These are phyloP conservation scores for Procambarus clarkii DNA, from an alignment of 1,140 invertebrate species.

Conservation along the genomic window DNA sequence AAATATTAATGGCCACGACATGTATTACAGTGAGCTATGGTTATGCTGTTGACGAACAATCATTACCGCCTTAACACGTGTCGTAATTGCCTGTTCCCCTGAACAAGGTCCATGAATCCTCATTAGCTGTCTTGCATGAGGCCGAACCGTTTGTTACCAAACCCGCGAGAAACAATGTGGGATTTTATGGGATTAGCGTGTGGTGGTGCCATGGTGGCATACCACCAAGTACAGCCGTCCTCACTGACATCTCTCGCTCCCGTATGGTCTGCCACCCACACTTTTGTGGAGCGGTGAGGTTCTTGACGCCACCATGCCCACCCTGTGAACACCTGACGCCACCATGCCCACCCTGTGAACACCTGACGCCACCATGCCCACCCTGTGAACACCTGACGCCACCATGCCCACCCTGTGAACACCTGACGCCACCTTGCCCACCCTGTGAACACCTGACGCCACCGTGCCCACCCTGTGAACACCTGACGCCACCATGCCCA, in stretches of 20 bases:
- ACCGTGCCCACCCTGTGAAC: no score
- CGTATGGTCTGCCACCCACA: no score
- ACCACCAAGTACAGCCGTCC: background rate
- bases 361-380: no score
- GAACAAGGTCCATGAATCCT: conserved; percentile 29
- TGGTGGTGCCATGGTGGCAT: background rate
- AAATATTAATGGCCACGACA: background rate
- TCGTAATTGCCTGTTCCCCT: conserved; percentile 34
- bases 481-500: no score
- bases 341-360: no score
- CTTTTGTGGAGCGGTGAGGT: no score
- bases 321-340: no score
- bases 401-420: no score
- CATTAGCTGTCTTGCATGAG: conserved; percentile 38
- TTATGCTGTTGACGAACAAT: background rate
- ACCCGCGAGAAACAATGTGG: conserved; percentile 20
- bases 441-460: no score
- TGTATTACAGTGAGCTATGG: background rate
- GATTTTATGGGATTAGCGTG: conserved; percentile 31
- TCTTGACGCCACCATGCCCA: no score
- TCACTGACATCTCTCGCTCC: background rate
- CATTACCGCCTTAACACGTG: conserved; percentile 42
- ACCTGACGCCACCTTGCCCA: no score
- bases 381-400: no score
- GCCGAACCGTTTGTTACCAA: conserved; percentile 7